Conservation (phyloP, 2,797 vertebrate genomes). For the Hyperoplus lanceolatus region DNA sequence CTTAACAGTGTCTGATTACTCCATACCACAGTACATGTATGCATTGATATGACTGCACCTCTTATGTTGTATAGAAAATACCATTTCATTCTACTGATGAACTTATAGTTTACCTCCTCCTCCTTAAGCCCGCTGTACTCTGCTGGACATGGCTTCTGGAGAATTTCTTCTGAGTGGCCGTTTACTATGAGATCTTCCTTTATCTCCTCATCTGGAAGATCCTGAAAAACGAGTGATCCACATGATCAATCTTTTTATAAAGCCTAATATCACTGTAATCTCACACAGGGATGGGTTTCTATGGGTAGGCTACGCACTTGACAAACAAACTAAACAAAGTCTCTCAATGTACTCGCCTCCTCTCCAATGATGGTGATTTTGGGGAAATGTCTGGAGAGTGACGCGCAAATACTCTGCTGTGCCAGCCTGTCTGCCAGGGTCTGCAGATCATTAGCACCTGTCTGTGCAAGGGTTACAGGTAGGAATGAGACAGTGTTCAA, state of each 20-base stretch:
- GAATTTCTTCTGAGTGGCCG: conserved; percentile 90
- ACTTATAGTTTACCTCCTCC: conserved; percentile 89
- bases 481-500: background rate
- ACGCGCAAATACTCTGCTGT: conserved; percentile 95
- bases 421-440: conserved; percentile 95
- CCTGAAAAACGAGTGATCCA: conserved; percentile 78
- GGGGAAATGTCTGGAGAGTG: conserved; percentile 91
- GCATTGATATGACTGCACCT: background rate
- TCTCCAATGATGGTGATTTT: conserved; percentile 96
- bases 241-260: background rate
- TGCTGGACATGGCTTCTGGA: conserved; percentile 90
- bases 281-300: too few species aligned
- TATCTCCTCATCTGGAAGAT: conserved; percentile 87
- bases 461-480: conserved; percentile 76
- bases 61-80: background rate
- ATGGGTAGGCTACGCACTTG: background rate
- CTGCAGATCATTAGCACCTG: conserved; percentile 93
- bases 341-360: conserved; percentile 85
- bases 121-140: conserved; percentile 91
- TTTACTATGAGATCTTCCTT: conserved; percentile 91
- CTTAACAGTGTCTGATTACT: background rate
- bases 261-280: background rate
- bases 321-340: background rate
- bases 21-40: background rate
- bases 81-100: background rate